Base-by-base conservation (phyloP, 2,113 vertebrate species). In the Saguinus midas region DNA sequence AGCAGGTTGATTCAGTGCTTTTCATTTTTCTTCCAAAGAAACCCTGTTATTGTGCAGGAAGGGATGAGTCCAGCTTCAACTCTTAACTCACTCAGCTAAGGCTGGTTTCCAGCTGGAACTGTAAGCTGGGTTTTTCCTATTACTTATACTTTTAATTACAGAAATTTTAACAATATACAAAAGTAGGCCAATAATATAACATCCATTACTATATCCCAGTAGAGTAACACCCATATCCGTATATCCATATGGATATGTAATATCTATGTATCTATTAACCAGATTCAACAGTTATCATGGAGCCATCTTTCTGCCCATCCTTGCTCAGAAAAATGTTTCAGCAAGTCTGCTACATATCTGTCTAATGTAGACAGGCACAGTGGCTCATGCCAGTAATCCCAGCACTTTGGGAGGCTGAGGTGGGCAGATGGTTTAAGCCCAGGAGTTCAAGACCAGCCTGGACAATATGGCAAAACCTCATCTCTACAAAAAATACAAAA, bases 11-110 rank as follows among this genome's bases (percentile, higher is more conserved):
- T 40, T 35, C 87, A 87, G 40, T 45, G 45, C 40, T 88, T 92
- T 85, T 43, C 17, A 37, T 94, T 93, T 96, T 35, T 64, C 79
- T 95, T 91, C 87, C 90, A 75, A 87, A 82, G 83, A 55, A 94
- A 68, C 9, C 9, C 7, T 23, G 2, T 32, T 48, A 57, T 6
- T 66, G 4, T 68, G 18, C 18, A 11, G 72, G 29, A 87, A 97
- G 52, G 57, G 70, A 43, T 5, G 52, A 35, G 57, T 55, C 35
- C 10, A 9, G 25, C 48, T 40, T 93, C 48, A 52, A 18, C 40
- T 82, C 66, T 86, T 32, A 45, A 3, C 50, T 87, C 83, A 35
- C 37, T 88, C 48, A 37, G n/a, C 76, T 81, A 66, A 70, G 55
- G 29, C 64, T 85, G 18, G 5, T 50, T 82, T 76, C 94, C 58